A percentile compares a stretch with the other conserved stretches of the same genome.
Evolutionary conservation across 1,140 invertebrate species (phyloP).

Genomic region (Dreissena polymorpha): DNA sequence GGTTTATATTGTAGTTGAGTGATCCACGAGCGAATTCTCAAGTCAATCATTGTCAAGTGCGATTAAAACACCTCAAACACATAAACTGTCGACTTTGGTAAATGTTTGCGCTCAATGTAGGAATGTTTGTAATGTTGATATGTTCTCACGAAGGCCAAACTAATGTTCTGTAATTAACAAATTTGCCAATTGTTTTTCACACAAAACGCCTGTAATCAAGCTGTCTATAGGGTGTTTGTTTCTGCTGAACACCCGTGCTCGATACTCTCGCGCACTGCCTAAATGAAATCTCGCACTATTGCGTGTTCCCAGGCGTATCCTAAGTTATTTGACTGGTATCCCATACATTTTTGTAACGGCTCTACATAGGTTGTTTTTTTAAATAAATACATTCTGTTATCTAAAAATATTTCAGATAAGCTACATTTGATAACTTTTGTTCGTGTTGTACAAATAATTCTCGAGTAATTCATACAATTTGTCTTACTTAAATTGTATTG

Average conservation of each 20-base stretch:
- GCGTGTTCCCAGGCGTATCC: background rate
- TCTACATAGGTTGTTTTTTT: background rate
- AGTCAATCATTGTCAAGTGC: background rate
- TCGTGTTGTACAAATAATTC: background rate
- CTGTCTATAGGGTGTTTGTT: conserved; percentile 7
- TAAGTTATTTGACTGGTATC: background rate
- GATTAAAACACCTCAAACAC: background rate
- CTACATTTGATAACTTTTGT: background rate
- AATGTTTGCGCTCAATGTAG: background rate
- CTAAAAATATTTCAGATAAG: background rate
- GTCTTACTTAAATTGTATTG: too few species aligned
- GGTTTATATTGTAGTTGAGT: background rate
- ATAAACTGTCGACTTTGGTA: background rate
- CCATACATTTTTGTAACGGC: background rate
- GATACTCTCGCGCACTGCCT: background rate
- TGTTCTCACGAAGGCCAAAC: background rate
- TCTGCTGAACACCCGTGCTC: background rate
- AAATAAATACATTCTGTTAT: background rate
- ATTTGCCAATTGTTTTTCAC: conserved; percentile 1
- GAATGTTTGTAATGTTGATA: background rate
- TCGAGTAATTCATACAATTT: background rate
- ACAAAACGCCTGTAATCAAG: conserved; percentile 2
- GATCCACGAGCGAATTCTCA: background rate
- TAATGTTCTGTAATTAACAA: conserved; percentile 6
- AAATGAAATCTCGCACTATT: background rate